Evolutionary conservation across 2,113 vertebrate genomes (phyloP).

Genomic region (Cettia cetti): DNA sequence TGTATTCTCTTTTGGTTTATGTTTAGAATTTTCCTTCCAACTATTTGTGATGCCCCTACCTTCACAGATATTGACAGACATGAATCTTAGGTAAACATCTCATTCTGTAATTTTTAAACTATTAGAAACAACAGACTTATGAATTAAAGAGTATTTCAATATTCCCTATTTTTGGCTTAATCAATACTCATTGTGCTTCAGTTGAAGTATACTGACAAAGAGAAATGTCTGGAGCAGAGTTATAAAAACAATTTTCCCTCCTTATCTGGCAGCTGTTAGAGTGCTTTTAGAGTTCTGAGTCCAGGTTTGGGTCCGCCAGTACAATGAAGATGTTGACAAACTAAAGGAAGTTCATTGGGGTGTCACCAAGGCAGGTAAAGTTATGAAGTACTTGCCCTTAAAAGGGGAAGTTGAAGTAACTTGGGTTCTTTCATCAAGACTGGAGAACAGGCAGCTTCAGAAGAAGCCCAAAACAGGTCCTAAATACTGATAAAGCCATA

Average conservation of each 20-base stretch:
- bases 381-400: not conserved
- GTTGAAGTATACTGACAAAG: not conserved
- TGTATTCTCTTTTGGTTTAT: not conserved
- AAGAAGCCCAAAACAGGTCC: not conserved
- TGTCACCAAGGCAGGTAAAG: not conserved
- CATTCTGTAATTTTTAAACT: not conserved
- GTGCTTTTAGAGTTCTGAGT: not conserved
- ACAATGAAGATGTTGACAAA: not conserved
- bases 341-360: not conserved
- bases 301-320: not conserved
- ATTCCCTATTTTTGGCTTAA: not conserved
- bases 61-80: not conserved
- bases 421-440: not conserved
- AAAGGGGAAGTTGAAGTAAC: not conserved
- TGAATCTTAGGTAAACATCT: not conserved
- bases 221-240: not conserved
- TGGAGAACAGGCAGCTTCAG: not conserved
- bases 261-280: not conserved
- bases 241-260: not conserved
- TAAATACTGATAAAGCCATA: not conserved
- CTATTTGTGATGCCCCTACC: not conserved
- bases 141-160: not conserved
- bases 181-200: not conserved
- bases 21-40: not conserved
- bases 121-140: not conserved